phyloP scores from a whole-genome alignment of 2,113 vertebrate genomes.

The Dipodomys spectabilis region DNA sequence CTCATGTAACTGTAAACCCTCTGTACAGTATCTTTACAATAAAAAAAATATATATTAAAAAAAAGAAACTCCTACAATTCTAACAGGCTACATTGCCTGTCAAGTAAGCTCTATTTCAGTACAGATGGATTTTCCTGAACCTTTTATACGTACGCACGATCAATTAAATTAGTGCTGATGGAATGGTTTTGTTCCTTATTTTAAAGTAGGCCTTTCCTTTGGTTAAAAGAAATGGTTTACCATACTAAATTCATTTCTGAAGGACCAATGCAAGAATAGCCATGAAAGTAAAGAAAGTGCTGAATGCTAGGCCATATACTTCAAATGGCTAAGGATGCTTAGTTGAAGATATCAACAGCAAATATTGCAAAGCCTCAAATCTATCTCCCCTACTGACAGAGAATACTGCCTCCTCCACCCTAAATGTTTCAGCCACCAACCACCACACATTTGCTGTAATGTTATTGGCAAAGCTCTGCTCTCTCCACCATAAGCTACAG shows the following conservation, averaged over 20 bases:
- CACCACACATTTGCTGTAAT: background rate
- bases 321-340: background rate
- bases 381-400: background rate
- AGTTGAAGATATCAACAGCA: background rate
- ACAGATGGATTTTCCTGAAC: background rate
- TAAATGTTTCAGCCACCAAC: background rate
- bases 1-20: too few species aligned
- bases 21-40: too few species aligned
- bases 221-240: conserved; percentile 50
- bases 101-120: background rate
- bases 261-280: conserved; percentile 35
- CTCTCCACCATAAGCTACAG: background rate
- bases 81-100: background rate
- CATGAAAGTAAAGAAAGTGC: conserved; percentile 7
- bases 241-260: conserved; percentile 46
- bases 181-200: background rate
- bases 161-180: background rate
- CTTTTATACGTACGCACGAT: background rate
- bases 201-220: conserved; percentile 30
- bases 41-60: too few species aligned
- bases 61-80: conserved; percentile 7
- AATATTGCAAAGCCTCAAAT: background rate
- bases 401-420: background rate
- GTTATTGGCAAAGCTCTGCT: background rate
- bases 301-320: background rate